A percentile compares a stretch with the other conserved stretches of the same genome.
Evolutionary conservation across 1,140 invertebrate genomes (phyloP).

Genomic region (Drosophila pseudoananassae): DNA sequence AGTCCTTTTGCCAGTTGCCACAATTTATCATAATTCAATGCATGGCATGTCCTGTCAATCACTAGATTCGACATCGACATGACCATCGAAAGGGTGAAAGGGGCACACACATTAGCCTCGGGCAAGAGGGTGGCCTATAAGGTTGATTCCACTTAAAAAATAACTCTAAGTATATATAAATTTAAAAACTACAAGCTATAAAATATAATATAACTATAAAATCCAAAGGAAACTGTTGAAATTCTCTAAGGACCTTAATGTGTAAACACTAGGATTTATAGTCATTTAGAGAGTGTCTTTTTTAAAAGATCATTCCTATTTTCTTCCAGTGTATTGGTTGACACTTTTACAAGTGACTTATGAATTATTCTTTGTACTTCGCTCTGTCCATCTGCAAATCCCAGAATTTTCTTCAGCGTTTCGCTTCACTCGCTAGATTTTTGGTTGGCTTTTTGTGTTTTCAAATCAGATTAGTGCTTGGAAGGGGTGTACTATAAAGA

Average conservation of each 20-base stretch:
- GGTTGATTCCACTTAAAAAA: neutral
- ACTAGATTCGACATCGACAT: slow-evolving; percentile 44
- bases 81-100: slow-evolving; percentile 56
- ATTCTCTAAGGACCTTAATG: no score
- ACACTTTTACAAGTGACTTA: slow-evolving; percentile 81
- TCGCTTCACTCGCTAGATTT: slow-evolving; percentile 29
- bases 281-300: neutral
- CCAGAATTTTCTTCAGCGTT: slow-evolving; percentile 4
- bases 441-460: slow-evolving; percentile 60
- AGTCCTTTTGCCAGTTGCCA: slow-evolving; percentile 77
- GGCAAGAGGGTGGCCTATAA: slow-evolving; percentile 8
- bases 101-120: slow-evolving; percentile 60
- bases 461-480: slow-evolving; percentile 64
- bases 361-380: slow-evolving; percentile 71
- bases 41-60: slow-evolving; percentile 80
- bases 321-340: neutral
- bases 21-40: slow-evolving; percentile 83
- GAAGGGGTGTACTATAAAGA: neutral
- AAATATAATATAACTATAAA: no score
- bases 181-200: no score
- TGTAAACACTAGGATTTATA: no score
- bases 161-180: neutral
- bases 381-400: slow-evolving; percentile 21
- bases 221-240: no score
- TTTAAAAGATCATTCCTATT: neutral